Evolutionary conservation across 2,113 vertebrate species (phyloP).

Genomic region (Miniopterus natalensis): DNA sequence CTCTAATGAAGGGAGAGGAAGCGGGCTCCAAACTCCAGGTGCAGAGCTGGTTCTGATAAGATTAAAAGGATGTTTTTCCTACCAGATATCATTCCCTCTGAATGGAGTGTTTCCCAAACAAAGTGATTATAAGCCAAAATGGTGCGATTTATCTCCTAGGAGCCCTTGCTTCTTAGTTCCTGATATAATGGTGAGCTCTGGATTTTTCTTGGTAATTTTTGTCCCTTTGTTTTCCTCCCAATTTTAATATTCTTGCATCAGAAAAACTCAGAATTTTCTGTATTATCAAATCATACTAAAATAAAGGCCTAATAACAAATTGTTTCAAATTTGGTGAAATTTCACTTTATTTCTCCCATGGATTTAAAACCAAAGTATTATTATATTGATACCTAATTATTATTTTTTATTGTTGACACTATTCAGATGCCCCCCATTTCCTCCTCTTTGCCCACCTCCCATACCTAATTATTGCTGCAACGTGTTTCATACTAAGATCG

Average conservation of each 20-base stretch:
- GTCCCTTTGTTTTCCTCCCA: neutral
- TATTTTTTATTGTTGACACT: neutral
- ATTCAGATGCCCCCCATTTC: neutral
- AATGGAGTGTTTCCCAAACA: constrained; percentile 11
- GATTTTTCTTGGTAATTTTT: neutral
- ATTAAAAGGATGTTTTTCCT: constrained; percentile 30
- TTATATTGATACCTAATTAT: neutral
- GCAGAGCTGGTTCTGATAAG: neutral
- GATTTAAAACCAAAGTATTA: neutral
- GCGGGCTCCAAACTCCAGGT: neutral
- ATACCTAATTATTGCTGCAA: neutral
- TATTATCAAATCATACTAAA: neutral
- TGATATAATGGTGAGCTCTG: neutral
- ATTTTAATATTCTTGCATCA: neutral
- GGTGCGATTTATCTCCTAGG: neutral
- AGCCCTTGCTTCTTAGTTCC: neutral
- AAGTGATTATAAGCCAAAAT: neutral
- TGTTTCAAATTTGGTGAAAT: neutral
- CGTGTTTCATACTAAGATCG: constrained; percentile 8
- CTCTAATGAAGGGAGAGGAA: neutral
- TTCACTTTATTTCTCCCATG: neutral
- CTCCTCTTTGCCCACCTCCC: neutral
- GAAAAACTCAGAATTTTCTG: neutral
- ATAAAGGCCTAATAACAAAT: neutral
- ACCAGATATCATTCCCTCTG: neutral